These are phyloP conservation scores for Oscheius sp. DNA, from an alignment of 2,888 invertebrate species.

Conservation along the genomic window DNA sequence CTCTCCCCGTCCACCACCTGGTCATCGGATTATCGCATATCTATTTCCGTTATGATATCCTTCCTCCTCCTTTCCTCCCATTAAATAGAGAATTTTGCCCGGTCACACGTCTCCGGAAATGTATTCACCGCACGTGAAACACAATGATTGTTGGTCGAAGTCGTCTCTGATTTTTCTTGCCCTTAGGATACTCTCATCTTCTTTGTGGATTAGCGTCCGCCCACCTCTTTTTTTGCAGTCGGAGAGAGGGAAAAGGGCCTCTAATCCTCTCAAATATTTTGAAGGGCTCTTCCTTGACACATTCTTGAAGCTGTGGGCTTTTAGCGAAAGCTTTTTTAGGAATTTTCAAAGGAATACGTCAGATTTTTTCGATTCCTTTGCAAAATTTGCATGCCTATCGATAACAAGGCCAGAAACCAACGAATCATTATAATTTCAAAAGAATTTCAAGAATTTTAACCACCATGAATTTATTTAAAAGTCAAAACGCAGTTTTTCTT, in stretches of 20 bases:
- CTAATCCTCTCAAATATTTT: neutral
- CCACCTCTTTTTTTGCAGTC: neutral
- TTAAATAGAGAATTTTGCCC: neutral
- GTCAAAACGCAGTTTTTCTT: too few species aligned
- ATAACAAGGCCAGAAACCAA: too few species aligned
- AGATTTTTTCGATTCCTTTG: neutral
- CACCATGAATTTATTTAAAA: too few species aligned
- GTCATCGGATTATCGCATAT: slow-evolving; percentile 7
- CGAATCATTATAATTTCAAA: too few species aligned
- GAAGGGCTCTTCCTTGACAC: neutral
- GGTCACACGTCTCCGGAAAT: slow-evolving; percentile 3
- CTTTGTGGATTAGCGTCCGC: neutral
- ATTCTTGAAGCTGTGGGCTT: neutral
- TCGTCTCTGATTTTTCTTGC: neutral
- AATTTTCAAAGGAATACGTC: neutral
- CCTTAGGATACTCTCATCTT: neutral
- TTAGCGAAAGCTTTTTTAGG: neutral
- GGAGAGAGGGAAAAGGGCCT: neutral
- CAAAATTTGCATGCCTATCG: neutral
- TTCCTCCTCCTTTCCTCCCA: neutral
- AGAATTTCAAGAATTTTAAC: too few species aligned
- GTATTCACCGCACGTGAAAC: slow-evolving; percentile 19
- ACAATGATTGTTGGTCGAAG: too few species aligned
- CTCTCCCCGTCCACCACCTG: slow-evolving; percentile 9
- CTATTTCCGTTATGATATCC: neutral